Percentiles rank a stretch among this genome's conserved stretches.
Conservation (phyloP, 53 echinoderm and acorn worm species). For the Arbacia lixula region DNA sequence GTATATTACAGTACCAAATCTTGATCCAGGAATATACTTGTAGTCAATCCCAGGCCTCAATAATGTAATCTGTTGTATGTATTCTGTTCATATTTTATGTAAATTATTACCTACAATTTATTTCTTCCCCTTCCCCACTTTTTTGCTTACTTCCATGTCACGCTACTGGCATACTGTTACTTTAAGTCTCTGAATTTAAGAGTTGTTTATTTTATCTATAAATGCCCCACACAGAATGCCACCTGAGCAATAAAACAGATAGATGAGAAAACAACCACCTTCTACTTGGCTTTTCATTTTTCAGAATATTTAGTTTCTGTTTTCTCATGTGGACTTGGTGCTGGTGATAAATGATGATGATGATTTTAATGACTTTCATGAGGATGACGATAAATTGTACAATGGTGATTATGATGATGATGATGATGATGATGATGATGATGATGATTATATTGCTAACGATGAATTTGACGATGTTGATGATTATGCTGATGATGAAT, state of each 20-base stretch:
- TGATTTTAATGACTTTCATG: neutral
- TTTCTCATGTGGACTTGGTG: neutral
- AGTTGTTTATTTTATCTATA: constrained; percentile 25
- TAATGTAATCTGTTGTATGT: constrained; percentile 21
- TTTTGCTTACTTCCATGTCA: neutral
- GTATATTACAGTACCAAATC: constrained; percentile 4
- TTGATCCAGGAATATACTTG: constrained; percentile 5
- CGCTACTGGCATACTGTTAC: neutral
- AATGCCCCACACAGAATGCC: constrained; percentile 40
- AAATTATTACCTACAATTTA: constrained; percentile 18
- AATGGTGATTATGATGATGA: neutral
- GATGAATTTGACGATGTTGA: neutral
- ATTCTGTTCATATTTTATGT: constrained; percentile 40
- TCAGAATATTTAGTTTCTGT: neutral
- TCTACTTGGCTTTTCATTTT: too few species aligned
- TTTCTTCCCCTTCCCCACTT: neutral
- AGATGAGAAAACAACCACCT: constrained; percentile 29
- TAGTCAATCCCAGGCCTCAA: neutral
- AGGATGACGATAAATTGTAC: neutral
- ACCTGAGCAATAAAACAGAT: constrained; percentile 55
- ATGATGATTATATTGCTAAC: neutral
- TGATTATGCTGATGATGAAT: neutral
- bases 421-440: neutral
- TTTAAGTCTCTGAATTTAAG: constrained; percentile 21
- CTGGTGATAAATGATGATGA: neutral